Evolutionary conservation across 23 tunicate genomes (phyloP), one percentile per base, ranked within the genome.

Genomic region (Oikopleura dioica): DNA sequence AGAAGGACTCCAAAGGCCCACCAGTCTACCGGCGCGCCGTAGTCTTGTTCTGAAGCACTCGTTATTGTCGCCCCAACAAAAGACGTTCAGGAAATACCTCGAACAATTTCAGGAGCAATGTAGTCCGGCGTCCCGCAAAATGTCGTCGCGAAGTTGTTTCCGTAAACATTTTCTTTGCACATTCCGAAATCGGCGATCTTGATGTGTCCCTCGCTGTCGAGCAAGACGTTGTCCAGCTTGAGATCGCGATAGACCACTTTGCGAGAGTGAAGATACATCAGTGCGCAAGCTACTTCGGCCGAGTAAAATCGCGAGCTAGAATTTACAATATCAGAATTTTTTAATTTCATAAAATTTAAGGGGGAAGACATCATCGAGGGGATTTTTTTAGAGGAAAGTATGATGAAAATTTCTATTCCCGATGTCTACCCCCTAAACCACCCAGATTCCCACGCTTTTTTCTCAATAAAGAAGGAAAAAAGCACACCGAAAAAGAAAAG

Each of bases 51-150:
- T 68, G 33, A 9, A 44, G 55, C 55, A 44, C 9, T 12, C 16
- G 4, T 63, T 63, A 4, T 63, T 63, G n/a, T n/a, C n/a, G n/a
- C n/a, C n/a, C n/a, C n/a, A 21, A 44, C 9, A 44, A 44, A 44
- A 44, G 21, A 44, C 21, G 55, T 44, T 9, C 9, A 44, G 21
- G 21, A 44, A 44, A 44, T 21, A 63, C 72, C 72, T 63, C n/a
- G 72, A 30, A 94, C 80, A 34, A 94, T 94, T 72, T 94, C 99
- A 23, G 99, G 99, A 1, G 99, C 99, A 36, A 91, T 94, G 75
- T 94, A 94, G 75, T 94, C 83, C 23, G 97, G 97, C 0, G 99
- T 86, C 5, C 99, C 99, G 44, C 99, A 94, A 58, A 94, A 94
- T 35, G 99, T 94, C 1, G 88, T 44, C 28, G 30, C 30, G 26